Evolutionary conservation across 2,113 vertebrate species (phyloP).

Genomic region (Choloepus hoffmanni): DNA sequence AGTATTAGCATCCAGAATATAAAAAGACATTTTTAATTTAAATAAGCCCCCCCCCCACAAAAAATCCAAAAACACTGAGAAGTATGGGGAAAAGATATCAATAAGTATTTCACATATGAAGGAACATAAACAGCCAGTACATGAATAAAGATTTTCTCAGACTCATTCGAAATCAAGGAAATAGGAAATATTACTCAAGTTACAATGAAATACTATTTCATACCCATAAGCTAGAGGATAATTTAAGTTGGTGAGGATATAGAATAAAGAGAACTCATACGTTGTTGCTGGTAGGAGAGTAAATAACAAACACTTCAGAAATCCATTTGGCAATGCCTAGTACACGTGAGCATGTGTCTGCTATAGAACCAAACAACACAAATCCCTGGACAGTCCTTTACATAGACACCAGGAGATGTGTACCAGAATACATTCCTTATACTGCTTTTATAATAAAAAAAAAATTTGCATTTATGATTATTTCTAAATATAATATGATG

Average conservation of each 20-base stretch:
- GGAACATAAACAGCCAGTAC: not conserved
- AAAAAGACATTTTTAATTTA: not conserved
- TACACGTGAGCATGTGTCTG: not conserved
- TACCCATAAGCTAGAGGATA: not conserved
- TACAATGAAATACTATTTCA: not conserved
- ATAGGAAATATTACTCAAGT: not conserved
- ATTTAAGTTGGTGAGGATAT: not conserved
- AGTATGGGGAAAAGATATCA: not conserved
- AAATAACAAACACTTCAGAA: not conserved
- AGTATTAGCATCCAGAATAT: not conserved
- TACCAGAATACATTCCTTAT: not conserved
- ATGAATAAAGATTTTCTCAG: not conserved
- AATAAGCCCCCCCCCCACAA: not conserved
- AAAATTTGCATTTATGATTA: not conserved
- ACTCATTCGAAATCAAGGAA: not conserved
- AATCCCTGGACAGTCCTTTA: not conserved
- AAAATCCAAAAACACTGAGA: not conserved
- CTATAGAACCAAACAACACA: not conserved
- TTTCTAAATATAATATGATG: not conserved
- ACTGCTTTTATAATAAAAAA: not conserved
- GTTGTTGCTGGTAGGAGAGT: not conserved
- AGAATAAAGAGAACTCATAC: not conserved
- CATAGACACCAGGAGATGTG: rapidly evolving
- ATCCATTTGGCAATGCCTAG: not conserved
- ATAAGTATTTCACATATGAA: not conserved